Base-by-base conservation (phyloP, 2,797 vertebrate genomes). In the Avahi laniger region DNA sequence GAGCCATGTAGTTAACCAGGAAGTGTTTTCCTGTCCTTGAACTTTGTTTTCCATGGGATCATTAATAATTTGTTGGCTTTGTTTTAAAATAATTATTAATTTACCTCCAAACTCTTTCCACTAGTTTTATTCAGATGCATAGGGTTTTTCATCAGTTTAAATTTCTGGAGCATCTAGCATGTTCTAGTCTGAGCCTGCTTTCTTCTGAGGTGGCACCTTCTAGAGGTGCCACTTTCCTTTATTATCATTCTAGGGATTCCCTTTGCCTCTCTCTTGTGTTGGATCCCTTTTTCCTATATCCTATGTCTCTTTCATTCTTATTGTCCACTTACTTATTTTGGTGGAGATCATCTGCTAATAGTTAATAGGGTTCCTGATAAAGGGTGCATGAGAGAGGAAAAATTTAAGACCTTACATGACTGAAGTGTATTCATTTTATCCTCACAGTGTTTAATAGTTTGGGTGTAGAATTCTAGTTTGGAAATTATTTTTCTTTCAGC, bases 41-140 rank as follows among this genome's bases (percentile, higher is more conserved):
- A 24, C 18, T 85, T 80, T 82, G n/a, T 59, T 82, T 92, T 82
- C 28, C 41, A n/a, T 41, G 52, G 38, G 33, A n/a, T 67, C 22
- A 48, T 50, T 69, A 41, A 20, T 91, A 92, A 59, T 5, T 87
- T 48, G 11, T 65, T 72, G 41, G 52, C 13, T 52, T 82, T 88
- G 38, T 92, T 70, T 79, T 46, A 67, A 87, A 95, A 67, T 86
- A 65, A 28, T 73, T 61, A 72, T 75, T 95, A 65, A 81, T 80
- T 91, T 26, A 75, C 30, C 22, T 88, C 22, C 63, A 35, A 22
- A 76, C 8, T 85, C n/a, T 52, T 6, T 67, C 24, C 1, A 63
- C 30, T n/a, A 63, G 12, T 86, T 86, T 72, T 63, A 41, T 57
- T 92, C 57, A 87, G 67, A 67, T 76, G 26, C n/a, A 43, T 22